These are phyloP conservation scores for Gobiocypris rarus DNA, from an alignment of 2,113 vertebrate genomes.

Conservation along the genomic window DNA sequence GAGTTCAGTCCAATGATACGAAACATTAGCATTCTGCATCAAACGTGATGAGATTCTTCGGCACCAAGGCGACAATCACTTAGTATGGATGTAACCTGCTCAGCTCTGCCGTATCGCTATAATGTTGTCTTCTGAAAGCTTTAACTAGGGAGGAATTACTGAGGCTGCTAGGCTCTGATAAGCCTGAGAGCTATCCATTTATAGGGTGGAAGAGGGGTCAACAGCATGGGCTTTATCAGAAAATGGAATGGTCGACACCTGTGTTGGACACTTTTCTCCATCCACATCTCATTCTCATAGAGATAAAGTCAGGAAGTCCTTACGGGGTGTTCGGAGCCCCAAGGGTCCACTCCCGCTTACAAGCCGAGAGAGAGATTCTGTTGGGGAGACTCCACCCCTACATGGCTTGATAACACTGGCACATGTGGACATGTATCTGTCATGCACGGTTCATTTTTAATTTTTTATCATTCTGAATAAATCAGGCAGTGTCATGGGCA, in stretches of 20 bases:
- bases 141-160: constrained; percentile 51
- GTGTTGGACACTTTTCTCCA: constrained; percentile 21
- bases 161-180: constrained; percentile 60
- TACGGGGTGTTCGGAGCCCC: background rate
- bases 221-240: constrained; percentile 62
- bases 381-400: background rate
- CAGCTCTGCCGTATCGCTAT: constrained; percentile 38
- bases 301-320: constrained; percentile 49
- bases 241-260: constrained; percentile 61
- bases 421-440: background rate
- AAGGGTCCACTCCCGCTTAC: constrained; percentile 7
- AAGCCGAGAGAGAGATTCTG: constrained; percentile 7
- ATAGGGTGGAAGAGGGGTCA: constrained; percentile 52
- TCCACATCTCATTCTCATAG: constrained; percentile 14
- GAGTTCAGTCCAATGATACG: constrained; percentile 8
- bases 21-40: constrained; percentile 24
- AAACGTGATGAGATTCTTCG: constrained; percentile 23
- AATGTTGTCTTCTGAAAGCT: constrained; percentile 33
- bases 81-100: constrained; percentile 43
- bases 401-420: background rate
- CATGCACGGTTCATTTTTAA: background rate
- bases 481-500: too few relatives aligned
- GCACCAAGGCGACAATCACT: background rate
- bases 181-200: constrained; percentile 54
- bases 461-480: too few relatives aligned